These are phyloP conservation scores for Mustelus asterias DNA, from an alignment of 2,113 vertebrate species.

Conservation along the genomic window DNA sequence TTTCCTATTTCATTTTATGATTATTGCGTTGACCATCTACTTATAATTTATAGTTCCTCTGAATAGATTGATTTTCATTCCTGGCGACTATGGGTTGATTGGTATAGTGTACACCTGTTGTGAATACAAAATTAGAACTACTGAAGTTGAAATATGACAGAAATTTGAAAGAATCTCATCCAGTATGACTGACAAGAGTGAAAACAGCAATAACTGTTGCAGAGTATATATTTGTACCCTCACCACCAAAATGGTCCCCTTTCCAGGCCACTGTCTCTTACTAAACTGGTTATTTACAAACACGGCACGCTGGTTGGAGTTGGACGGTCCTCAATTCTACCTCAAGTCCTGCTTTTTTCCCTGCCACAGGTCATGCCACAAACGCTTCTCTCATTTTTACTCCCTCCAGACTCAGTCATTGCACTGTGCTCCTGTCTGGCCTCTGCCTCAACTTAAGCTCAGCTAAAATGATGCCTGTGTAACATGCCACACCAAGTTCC, in stretches of 20 bases:
- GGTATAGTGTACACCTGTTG: neutral
- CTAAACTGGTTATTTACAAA: neutral
- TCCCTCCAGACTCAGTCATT: neutral
- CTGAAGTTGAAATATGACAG: neutral
- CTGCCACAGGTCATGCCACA: neutral
- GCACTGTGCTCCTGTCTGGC: neutral
- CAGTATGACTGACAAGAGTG: neutral
- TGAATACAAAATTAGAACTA: neutral
- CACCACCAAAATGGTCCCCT: neutral
- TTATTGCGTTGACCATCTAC: neutral
- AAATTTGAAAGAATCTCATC: neutral
- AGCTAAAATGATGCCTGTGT: neutral
- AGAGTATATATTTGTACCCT: neutral
- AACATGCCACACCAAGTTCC: neutral
- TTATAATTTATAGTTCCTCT: neutral
- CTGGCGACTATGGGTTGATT: neutral
- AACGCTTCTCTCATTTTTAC: neutral
- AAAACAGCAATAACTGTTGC: neutral
- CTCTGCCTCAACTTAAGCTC: neutral
- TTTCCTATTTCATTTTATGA: neutral
- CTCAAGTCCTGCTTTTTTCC: neutral
- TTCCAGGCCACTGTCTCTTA: neutral
- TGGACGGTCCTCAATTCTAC: neutral
- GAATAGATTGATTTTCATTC: neutral
- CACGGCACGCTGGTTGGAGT: neutral